Base-by-base conservation (phyloP, 2,797 vertebrate species). In the Champsocephalus gunnari region DNA sequence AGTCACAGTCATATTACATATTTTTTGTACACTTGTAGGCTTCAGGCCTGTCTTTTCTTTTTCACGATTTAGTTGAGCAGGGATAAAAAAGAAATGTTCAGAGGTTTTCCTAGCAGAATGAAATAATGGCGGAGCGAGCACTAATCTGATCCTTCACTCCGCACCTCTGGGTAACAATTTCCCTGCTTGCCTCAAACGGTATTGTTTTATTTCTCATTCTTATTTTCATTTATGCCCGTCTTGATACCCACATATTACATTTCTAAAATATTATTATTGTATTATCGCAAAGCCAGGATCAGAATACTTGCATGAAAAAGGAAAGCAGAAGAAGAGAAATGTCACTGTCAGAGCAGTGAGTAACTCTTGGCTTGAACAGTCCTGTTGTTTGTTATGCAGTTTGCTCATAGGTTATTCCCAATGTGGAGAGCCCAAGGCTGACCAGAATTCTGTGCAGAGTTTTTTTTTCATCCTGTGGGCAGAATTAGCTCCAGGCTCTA, bases 61-160 rank as follows among this genome's bases (percentile, higher is more conserved):
- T 67, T 71, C 10, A 49, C 58, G 34, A 71, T 79, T 60, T 38
- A 68, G 41, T 51, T 32, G 28, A 66, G 12, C 17, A 11, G 32
- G 38, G 54, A 75, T 64, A 73, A 65, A 70, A 50, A 73, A 38
- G 16, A 73, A 21, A 51, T 51, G 45, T 72, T 83, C 53, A 16
- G 53, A 41, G 66, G 10, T 54, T 82, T 63, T 70, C 45, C 56
- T 55, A 55, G 75, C 67, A 73, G n/a, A 75, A 66, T 71, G 73
- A 53, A 77, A 88, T 80, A 82, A 73, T 56, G 44, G 57, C n/a
- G 19, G 84, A 80, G 57, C 19, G 84, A 80, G 54, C 56, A 66
- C 21, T 85, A 73, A 87, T 89, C 62, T 81, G 53, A 83, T 80
- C 69, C 71, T 56, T 54, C 19, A 10, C 60, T 80, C 28, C 8